A percentile compares a stretch with the other conserved stretches of the same genome.
phyloP scores from a whole-genome alignment of 2,888 invertebrate species.

The Bellardia bayeri region DNA sequence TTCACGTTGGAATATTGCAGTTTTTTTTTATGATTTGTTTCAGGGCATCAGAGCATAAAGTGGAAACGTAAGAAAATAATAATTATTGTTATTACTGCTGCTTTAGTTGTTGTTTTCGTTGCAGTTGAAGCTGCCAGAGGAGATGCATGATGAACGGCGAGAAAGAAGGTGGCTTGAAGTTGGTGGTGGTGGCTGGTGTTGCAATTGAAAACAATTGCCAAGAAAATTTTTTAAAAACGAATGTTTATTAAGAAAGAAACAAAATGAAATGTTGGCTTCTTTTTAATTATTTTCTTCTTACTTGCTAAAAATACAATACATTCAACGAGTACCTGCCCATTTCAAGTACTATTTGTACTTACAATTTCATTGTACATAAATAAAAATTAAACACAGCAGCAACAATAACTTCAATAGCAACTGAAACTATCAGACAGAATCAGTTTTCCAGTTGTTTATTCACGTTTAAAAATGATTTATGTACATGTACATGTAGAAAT shows the following conservation, averaged over 20 bases:
- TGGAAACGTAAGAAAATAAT: conserved; percentile 70
- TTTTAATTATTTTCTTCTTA: conserved; percentile 33
- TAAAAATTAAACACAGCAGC: conserved; percentile 25
- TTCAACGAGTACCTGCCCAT: conserved; percentile 37
- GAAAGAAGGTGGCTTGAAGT: conserved; percentile 2
- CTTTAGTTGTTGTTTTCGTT: conserved; percentile 27
- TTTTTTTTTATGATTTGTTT: conserved; percentile 32
- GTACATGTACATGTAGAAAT: conserved; percentile 2
- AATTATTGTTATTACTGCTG: conserved; percentile 57
- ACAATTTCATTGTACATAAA: conserved; percentile 46
- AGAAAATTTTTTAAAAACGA: conserved; percentile 36
- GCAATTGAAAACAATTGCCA: conserved; percentile 49
- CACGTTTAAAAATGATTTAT: conserved; percentile 12
- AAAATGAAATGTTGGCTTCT: conserved; percentile 28
- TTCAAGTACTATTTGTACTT: conserved; percentile 44
- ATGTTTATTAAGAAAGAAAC: conserved; percentile 31
- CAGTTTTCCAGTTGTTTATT: background rate
- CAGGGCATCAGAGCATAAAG: conserved; percentile 75
- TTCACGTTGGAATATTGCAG: conserved; percentile 27
- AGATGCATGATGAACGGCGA: conserved; percentile 39
- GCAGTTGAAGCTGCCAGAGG: conserved; percentile 50
- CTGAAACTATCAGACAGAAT: background rate
- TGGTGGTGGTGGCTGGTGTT: conserved; percentile 3
- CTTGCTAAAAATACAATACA: background rate
- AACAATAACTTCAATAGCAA: background rate